Conservation (phyloP, 2,797 vertebrate genomes). For the Microchirus variegatus region DNA sequence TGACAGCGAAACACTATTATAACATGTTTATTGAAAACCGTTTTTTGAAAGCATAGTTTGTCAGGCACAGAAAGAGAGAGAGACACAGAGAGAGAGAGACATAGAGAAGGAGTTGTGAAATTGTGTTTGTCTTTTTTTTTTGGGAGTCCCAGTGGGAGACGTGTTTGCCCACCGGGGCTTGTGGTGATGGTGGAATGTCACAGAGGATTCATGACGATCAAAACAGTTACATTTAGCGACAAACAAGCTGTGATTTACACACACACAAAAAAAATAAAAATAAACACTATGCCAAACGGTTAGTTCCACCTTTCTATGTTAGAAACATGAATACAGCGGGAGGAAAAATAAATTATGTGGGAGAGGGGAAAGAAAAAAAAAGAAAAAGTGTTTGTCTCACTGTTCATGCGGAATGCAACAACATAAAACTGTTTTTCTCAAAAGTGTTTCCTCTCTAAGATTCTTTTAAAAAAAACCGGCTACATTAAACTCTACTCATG, state of each 20-base stretch:
- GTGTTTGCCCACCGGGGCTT: conserved; percentile 51
- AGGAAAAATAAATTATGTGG: conserved; percentile 86
- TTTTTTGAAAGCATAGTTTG: conserved; percentile 78
- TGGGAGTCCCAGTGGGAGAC: conserved; percentile 41
- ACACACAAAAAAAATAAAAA: conserved; percentile 66
- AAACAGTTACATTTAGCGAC: conserved; percentile 67
- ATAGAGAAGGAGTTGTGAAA: conserved; percentile 72
- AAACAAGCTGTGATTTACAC: conserved; percentile 78
- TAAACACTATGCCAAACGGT: conserved; percentile 84
- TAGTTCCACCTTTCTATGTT: conserved; percentile 86
- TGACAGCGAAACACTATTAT: conserved; percentile 68
- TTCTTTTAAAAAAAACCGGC: conserved; percentile 62
- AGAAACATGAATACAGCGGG: conserved; percentile 64
- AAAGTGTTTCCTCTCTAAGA: conserved; percentile 59
- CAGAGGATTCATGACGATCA: conserved; percentile 65
- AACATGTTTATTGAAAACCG: conserved; percentile 87
- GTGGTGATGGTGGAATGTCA: conserved; percentile 81
- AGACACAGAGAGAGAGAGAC: conserved; percentile 57
- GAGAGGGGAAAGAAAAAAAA: conserved; percentile 42
- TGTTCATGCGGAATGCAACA: conserved; percentile 80
- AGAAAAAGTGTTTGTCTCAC: conserved; percentile 55
- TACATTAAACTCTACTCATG: conserved; percentile 76
- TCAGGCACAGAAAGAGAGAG: conserved; percentile 78
- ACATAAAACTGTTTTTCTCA: conserved; percentile 15
- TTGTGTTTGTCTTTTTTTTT: conserved; percentile 19